These are phyloP conservation scores for Saturnia japonica DNA, from an alignment of 2,888 invertebrate genomes.

Conservation along the genomic window DNA sequence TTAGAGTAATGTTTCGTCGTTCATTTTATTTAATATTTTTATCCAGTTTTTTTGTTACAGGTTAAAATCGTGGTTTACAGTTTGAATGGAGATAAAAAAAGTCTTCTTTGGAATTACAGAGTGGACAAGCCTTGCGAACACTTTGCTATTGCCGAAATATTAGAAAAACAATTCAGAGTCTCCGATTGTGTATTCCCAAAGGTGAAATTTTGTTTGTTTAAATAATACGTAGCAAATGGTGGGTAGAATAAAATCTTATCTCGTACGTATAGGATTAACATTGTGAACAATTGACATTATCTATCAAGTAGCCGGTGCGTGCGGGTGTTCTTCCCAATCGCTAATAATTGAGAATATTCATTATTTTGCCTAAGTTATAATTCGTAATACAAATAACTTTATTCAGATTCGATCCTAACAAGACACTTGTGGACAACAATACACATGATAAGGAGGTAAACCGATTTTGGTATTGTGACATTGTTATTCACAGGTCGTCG, in stretches of 20 bases:
- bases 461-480: too few species aligned
- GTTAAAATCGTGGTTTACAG: slow-evolving; percentile 41
- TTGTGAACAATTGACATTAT: too few species aligned
- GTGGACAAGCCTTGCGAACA: slow-evolving; percentile 46
- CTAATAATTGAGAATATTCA: too few species aligned
- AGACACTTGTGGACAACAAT: too few species aligned
- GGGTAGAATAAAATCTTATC: not conserved
- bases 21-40: not conserved
- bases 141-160: slow-evolving; percentile 35
- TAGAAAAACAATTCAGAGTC: slow-evolving; percentile 30
- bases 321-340: too few species aligned
- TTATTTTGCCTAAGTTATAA: too few species aligned
- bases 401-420: too few species aligned
- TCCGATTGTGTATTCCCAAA: slow-evolving; percentile 41
- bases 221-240: not conserved
- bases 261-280: too few species aligned
- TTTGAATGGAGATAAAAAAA: slow-evolving; percentile 34
- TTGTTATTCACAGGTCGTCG: too few species aligned
- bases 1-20: not conserved
- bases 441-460: too few species aligned
- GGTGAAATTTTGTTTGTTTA: slow-evolving; percentile 25
- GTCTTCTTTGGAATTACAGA: slow-evolving; percentile 41
- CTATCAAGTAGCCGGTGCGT: too few species aligned
- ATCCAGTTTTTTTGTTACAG: slow-evolving; percentile 14
- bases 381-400: too few species aligned